Base-by-base conservation (phyloP, 2,797 vertebrate genomes). In the Gouania willdenowi region DNA sequence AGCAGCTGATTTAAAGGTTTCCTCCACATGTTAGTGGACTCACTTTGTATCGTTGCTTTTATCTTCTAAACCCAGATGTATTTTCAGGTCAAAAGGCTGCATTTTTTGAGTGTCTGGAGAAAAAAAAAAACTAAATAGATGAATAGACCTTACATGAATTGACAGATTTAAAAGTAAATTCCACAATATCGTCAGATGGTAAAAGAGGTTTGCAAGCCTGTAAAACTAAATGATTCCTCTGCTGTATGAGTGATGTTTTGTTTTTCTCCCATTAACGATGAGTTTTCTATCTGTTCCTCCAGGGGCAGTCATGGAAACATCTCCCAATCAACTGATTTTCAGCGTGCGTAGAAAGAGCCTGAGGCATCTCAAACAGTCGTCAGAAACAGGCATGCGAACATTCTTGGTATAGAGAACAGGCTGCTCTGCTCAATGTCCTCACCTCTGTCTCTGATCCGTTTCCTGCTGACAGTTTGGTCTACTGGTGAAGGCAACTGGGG, bases 401-500 rank as follows among this genome's bases (percentile, higher is more conserved):
- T 41, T 61, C 41, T 67, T 62, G 63, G 41, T 36, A 9, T 36
- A 9, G 37, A 48, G 42, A 66, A 41, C 43, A 63, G 24, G 11
- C 20, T 28, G 39, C 40, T 48, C 59, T 53, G 65, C 50, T 72
- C 51, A 75, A 75, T 56, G 53, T 59, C 41, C 54, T 50, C 15
- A 5, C 14, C 29, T 45, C 39, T 26, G 41, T 23, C 38, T 65
- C 53, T 57, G 47, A 64, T 70, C 46, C 67, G 71, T 67, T 70
- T 47, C 41, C 61, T 50, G 62, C 58, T 77, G 75, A 81, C 31
- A 55, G 69, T 56, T 68, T 50, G 70, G 71, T 75, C 64, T 55
- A 38, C 41, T 37, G 46, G 47, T 17, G 22, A 72, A 58, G 59
- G 72, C 59, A 47, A 45, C 46, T 47, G 61, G 55, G 60, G 52